Evolutionary conservation across 1,140 invertebrate species (phyloP).

Genomic region (Bombus superbus): DNA sequence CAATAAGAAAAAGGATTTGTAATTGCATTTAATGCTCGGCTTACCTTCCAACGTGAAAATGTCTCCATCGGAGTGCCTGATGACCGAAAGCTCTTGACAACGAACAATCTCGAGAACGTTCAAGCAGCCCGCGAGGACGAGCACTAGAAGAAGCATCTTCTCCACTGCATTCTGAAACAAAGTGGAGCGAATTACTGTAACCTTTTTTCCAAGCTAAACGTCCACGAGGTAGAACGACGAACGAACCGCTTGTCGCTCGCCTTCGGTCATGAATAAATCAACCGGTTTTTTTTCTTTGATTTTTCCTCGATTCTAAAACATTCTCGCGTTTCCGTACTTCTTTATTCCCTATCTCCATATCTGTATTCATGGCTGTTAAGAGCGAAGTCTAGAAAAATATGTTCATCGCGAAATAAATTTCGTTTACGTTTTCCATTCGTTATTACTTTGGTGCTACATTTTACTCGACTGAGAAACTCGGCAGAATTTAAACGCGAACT

Average conservation of each 20-base stretch:
- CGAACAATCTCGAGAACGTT: conserved; percentile 65
- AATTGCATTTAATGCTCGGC: background rate
- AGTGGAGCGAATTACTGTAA: conserved; percentile 41
- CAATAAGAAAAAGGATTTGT: background rate
- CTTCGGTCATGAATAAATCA: background rate
- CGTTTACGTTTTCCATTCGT: too few relatives aligned
- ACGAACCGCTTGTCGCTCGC: background rate
- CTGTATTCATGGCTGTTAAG: too few relatives aligned
- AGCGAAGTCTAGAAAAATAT: too few relatives aligned
- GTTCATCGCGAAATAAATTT: too few relatives aligned
- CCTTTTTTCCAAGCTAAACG: background rate
- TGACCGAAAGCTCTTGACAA: conserved; percentile 78
- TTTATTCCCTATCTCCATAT: background rate
- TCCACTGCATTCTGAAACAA: conserved; percentile 79
- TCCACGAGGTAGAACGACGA: background rate
- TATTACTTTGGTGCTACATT: too few relatives aligned
- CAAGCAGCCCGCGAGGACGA: conserved; percentile 72
- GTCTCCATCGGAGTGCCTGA: conserved; percentile 84
- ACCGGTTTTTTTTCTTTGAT: background rate
- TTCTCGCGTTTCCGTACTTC: background rate
- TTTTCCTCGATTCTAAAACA: background rate
- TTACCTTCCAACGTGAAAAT: conserved; percentile 84
- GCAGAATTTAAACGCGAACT: background rate
- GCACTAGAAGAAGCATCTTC: conserved; percentile 78
- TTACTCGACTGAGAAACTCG: too few relatives aligned